Evolutionary conservation across 2,888 invertebrate genomes (phyloP), one percentile per base, ranked within the genome.

Genomic region (Kuschelorhynchus macadamiae): DNA sequence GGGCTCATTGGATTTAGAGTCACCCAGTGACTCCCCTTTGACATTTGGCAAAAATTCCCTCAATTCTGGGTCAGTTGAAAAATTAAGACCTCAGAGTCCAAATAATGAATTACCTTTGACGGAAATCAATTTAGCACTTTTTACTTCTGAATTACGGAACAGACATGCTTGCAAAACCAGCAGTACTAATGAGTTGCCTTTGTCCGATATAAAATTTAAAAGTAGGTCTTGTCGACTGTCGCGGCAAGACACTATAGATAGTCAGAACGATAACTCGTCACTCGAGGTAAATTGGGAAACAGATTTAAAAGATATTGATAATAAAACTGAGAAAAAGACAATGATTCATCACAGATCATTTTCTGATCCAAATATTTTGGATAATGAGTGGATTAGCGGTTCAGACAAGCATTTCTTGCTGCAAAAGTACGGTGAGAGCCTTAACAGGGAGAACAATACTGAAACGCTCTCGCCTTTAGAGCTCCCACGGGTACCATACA

Each of bases 81-180:
- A 57, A 49, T 72, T 74, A 30, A 83, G 85, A 73, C 74, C 78
- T 30, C 87, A 87, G 80, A 89, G 89, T 21, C 87, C 90, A n/a
- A 90, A 89, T 71, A 90, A 90, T 84, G 90, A 90, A 83, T 83
- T 90, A 76, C 90, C 90, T 63, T 82, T 90, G 75, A 90, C 90
- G 66, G 88, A 82, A 74, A 72, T 82, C 25, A 83, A 83, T 76
- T 72, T 83, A 55, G 81, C 81, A 9, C 64, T 82, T 33, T 82
- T 83, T 67, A 82, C 82, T 0, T 80, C 81, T 1, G 79, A 75
- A 60, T 71, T 78, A 33, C 76, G 74, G 25, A 55, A 12, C n/a
- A 33, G 16, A 63, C 71, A 73, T 9, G 67, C 71, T 25, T 73
- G 72, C 17, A 78, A 71, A 60, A 77, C 77, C 75, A 81, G 80